Evolutionary conservation across 35 echinoderm and acorn worm species (phyloP).

Genomic region (Acanthaster planci): DNA sequence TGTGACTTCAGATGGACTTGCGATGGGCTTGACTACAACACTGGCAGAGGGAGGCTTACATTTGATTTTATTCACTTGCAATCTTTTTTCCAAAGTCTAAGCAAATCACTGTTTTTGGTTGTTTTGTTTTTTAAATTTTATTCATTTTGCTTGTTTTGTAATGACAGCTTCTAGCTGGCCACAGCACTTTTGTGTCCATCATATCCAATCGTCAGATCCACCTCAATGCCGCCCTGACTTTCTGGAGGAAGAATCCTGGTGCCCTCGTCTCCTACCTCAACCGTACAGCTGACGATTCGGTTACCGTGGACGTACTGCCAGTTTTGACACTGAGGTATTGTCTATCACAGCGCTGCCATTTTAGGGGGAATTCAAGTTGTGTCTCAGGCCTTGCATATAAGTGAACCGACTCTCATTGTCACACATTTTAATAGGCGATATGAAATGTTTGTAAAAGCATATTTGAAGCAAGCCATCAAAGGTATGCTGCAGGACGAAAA

Average conservation of each 20-base stretch:
- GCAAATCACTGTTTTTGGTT: no score
- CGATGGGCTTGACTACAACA: no score
- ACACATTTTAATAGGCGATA: neutral
- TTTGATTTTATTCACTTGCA: no score
- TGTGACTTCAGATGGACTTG: no score
- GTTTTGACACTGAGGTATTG: slow-evolving; percentile 66
- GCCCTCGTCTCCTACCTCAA: slow-evolving; percentile 80
- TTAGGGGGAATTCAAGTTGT: neutral
- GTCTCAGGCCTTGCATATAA: neutral
- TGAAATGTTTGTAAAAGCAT: neutral
- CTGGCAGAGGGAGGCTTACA: no score
- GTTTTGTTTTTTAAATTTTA: no score
- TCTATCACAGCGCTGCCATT: neutral
- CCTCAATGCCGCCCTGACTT: slow-evolving; percentile 80
- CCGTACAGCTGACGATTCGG: slow-evolving; percentile 83
- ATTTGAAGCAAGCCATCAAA: no score
- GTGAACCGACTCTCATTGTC: neutral
- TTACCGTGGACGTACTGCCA: slow-evolving; percentile 82
- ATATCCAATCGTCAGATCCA: slow-evolving; percentile 80
- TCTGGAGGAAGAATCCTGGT: slow-evolving; percentile 83
- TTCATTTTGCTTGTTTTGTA: neutral
- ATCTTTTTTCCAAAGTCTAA: no score
- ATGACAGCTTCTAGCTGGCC: slow-evolving; percentile 66
- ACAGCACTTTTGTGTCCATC: slow-evolving; percentile 73
- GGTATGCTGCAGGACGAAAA: no score